A percentile compares a stretch with the other conserved stretches of the same genome.
phyloP scores from a whole-genome alignment of 2,888 invertebrate species.

The Koerneria pararmatus region DNA sequence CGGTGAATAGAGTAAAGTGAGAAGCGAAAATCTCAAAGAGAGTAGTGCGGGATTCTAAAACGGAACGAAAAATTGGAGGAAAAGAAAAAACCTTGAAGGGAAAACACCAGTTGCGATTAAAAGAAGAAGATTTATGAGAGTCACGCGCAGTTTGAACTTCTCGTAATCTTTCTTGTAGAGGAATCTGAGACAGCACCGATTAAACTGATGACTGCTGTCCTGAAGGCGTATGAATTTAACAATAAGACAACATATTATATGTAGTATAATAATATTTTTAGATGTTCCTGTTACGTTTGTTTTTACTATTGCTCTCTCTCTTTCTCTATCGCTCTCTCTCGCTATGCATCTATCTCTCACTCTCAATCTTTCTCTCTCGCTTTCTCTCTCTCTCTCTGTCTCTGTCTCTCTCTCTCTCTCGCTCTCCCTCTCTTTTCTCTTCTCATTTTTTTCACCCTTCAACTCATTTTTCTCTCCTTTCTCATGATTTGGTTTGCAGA shows the following conservation, averaged over 20 bases:
- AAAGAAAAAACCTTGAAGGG: conserved; percentile 27
- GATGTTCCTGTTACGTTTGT: too few species aligned
- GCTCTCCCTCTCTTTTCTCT: not conserved
- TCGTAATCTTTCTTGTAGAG: conserved; percentile 89
- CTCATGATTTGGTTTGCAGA: not conserved
- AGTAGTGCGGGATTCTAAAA: too few species aligned
- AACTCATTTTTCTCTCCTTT: not conserved
- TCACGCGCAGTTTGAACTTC: conserved; percentile 91
- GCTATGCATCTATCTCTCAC: too few species aligned
- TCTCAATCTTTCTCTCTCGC: too few species aligned
- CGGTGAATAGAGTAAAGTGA: conserved; percentile 1
- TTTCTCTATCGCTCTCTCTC: too few species aligned
- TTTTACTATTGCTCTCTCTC: too few species aligned
- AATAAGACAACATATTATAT: not conserved
- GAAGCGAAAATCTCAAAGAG: not conserved
- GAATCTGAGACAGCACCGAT: conserved; percentile 22
- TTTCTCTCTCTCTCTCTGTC: too few species aligned
- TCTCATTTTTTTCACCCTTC: not conserved
- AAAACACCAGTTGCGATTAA: conserved; percentile 22
- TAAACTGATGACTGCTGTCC: not conserved
- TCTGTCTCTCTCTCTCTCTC: too few species aligned
- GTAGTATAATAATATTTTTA: too few species aligned
- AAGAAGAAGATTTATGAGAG: conserved; percentile 60
- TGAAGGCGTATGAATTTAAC: not conserved
- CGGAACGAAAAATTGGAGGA: not conserved